A percentile compares a stretch with the other conserved stretches of the same genome.
Evolutionary conservation across 2,113 vertebrate species (phyloP).

Genomic region (Microtus oregoni): DNA sequence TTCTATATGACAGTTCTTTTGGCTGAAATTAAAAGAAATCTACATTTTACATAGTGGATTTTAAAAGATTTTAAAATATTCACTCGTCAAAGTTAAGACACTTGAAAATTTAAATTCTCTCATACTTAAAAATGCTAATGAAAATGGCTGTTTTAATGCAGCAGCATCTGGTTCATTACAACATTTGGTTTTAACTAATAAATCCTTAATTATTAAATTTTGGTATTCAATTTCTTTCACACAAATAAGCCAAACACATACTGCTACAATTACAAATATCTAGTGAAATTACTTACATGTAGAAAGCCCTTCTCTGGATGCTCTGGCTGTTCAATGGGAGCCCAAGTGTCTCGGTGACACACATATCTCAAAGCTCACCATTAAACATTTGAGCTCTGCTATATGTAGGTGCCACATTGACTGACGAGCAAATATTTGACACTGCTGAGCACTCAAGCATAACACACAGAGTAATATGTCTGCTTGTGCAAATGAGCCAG

Average conservation of each 20-base stretch:
- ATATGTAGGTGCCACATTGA: conserved; percentile 13
- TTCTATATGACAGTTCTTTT: conserved; percentile 47
- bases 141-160: conserved; percentile 71
- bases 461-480: conserved; percentile 59
- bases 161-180: conserved; percentile 84
- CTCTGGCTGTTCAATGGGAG: conserved; percentile 46
- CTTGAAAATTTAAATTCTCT: conserved; percentile 77
- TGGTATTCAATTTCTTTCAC: conserved; percentile 74
- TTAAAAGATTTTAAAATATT: conserved; percentile 69
- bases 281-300: conserved; percentile 1
- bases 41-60: conserved; percentile 62
- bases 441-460: conserved; percentile 48
- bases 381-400: conserved; percentile 37
- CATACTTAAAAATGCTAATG: conserved; percentile 84
- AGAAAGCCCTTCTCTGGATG: conserved; percentile 51
- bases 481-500: conserved; percentile 70
- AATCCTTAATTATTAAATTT: conserved; percentile 84
- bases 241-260: conserved; percentile 58
- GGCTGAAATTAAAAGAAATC: conserved; percentile 65
- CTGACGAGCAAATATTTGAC: conserved; percentile 67
- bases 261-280: conserved; percentile 72
- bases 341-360: background rate
- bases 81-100: conserved; percentile 75
- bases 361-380: background rate
- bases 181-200: conserved; percentile 82